Evolutionary conservation across 2,113 vertebrate genomes (phyloP), one percentile per base, ranked within the genome.

Genomic region (Rattus rattus): DNA sequence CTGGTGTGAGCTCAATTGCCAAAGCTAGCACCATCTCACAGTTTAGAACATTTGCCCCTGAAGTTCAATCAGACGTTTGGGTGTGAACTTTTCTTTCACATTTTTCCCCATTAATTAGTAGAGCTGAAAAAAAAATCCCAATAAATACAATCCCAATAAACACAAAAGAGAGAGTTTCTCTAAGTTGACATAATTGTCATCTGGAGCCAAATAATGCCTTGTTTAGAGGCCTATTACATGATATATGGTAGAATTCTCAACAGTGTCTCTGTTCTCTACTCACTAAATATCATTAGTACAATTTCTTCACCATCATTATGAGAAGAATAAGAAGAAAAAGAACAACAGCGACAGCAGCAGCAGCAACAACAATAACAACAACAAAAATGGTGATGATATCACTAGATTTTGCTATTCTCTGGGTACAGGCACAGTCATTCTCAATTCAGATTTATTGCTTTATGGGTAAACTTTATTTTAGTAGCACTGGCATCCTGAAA

Each of bases 1-100:
- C 56, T 91, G n/a, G 54, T 90, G 49, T 92, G 49, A 75, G 30
- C 52, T 33, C 39, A 52, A 47, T 13, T 69, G 36, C 16, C 14
- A 63, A 67, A 73, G 52, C 43, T 7, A 90, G 28, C 59, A 59
- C 86, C 39, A 87, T 59, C 63, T 88, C 70, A 83, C 59, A 81
- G 56, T 22, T 63, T 43, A 36, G n/a, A 91, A 79, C 65, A 93
- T 72, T 88, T 97, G 43, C 73, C 65, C 56, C 28, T 20, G 52
- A 94, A 92, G 54, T 96, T 83, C 85, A 84, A 2, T 77, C 90
- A 91, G 39, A 91, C 54, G 86, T 95, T 93, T 80, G 47, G 39
- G 73, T 84, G 49, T 80, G 30, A 94, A 75, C 26, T 72, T 80
- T 39, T 91, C 39, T 85, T 90, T 96, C 59, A 39, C 30, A 69